Conservation (phyloP, 2,888 invertebrate species). For the Cyaniris semiargus region DNA sequence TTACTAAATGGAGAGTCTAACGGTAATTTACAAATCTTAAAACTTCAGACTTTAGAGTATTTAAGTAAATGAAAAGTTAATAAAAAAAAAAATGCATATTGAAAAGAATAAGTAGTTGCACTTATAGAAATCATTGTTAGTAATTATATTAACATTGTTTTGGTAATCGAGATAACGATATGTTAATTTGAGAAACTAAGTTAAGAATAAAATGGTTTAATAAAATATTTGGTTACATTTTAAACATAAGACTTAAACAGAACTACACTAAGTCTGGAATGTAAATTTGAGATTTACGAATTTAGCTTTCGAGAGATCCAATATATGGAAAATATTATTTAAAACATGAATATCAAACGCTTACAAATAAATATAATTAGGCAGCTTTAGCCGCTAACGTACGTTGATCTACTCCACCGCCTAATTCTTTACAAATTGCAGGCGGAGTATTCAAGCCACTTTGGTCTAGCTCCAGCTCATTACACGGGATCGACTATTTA, state of each 20-base stretch:
- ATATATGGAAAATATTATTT: constrained; percentile 37
- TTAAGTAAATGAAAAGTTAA: not conserved
- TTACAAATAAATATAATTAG: constrained; percentile 52
- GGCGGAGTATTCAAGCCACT: constrained; percentile 79
- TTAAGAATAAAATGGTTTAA: constrained; percentile 9
- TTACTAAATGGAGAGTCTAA: not conserved
- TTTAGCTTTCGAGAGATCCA: constrained; percentile 66
- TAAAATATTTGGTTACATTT: constrained; percentile 12
- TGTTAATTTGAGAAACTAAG: constrained; percentile 8
- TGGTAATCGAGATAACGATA: constrained; percentile 12
- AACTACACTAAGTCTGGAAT: constrained; percentile 58
- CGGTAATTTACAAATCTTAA: not conserved
- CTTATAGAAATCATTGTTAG: not conserved
- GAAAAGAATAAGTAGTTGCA: not conserved
- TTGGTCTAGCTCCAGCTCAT: constrained; percentile 85
- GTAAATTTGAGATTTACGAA: constrained; percentile 68
- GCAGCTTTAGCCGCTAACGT: constrained; percentile 60
- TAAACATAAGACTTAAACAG: constrained; percentile 6
- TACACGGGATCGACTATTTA: constrained; percentile 56
- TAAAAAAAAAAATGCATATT: not conserved
- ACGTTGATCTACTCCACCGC: constrained; percentile 65
- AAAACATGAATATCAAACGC: constrained; percentile 37
- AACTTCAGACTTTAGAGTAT: not conserved
- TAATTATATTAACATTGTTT: constrained; percentile 9
- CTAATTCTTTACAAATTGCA: constrained; percentile 30